These are phyloP conservation scores for Galaxea fascicularis DNA, from an alignment of 92 coral and sea anemone species.

Conservation along the genomic window DNA sequence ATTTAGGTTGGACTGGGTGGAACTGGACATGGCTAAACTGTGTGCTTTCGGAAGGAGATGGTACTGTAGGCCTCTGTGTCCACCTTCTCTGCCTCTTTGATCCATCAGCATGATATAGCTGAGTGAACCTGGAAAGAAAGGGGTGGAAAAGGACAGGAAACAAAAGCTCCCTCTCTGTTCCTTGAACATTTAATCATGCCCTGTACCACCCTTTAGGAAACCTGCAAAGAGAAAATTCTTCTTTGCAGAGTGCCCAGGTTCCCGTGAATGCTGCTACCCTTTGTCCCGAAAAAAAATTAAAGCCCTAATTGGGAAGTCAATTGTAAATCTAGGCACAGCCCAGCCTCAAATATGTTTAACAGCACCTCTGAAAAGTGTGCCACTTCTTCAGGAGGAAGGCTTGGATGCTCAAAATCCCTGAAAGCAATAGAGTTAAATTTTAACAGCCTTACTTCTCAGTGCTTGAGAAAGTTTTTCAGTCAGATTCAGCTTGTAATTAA, in stretches of 20 bases:
- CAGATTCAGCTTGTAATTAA: conserved; percentile 11
- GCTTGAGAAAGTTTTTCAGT: background rate
- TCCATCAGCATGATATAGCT: conserved; percentile 33
- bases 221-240: conserved; percentile 34
- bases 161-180: conserved; percentile 39
- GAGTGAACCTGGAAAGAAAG: conserved; percentile 55
- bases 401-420: conserved; percentile 46
- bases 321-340: background rate
- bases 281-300: background rate
- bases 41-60: conserved; percentile 40
- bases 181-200: conserved; percentile 21
- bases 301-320: background rate
- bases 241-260: conserved; percentile 24
- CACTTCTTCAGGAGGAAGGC: conserved; percentile 3
- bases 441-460: background rate
- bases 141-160: conserved; percentile 41
- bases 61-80: conserved; percentile 44
- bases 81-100: conserved; percentile 48
- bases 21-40: conserved; percentile 17
- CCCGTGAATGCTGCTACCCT: conserved; percentile 8
- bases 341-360: conserved; percentile 28
- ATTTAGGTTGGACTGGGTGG: background rate
- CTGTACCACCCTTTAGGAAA: conserved; percentile 48
- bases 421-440: background rate
- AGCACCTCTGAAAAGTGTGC: conserved; percentile 9